phyloP scores from a whole-genome alignment of 2,797 vertebrate genomes.

The Pipistrellus nathusii region DNA sequence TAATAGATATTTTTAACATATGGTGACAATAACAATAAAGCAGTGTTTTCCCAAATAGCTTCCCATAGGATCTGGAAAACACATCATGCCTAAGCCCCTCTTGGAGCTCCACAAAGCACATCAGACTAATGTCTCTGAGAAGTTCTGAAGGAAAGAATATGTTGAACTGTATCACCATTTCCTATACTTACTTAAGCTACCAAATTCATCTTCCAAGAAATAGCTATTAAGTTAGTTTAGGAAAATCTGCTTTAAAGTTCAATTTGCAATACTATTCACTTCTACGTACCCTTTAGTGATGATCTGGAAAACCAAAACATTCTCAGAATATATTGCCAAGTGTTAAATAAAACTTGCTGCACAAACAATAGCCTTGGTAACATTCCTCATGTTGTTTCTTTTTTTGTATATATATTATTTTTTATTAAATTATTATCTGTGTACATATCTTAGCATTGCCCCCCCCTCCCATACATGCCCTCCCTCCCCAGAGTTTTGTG shows the following conservation, averaged over 20 bases:
- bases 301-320: neutral
- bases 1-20: neutral
- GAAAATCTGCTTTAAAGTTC: conserved; percentile 43
- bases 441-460: no score
- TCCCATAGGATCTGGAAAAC: conserved; percentile 10
- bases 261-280: neutral
- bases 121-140: neutral
- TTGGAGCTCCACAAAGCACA: neutral
- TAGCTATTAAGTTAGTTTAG: neutral
- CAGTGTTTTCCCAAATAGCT: neutral
- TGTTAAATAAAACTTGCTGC: neutral
- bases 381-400: neutral
- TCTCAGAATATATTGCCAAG: neutral
- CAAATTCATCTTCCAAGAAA: conserved; percentile 24
- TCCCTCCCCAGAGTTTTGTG: no score
- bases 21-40: neutral
- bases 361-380: neutral
- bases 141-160: conserved; percentile 17
- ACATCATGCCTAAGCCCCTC: neutral
- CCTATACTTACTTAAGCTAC: neutral
- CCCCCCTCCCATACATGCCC: no score
- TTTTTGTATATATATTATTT: no score
- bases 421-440: no score
- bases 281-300: neutral
- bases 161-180: neutral